Evolutionary conservation across 2,797 vertebrate species (phyloP), one percentile per base, ranked within the genome.

Genomic region (Epinephelus malabaricus): DNA sequence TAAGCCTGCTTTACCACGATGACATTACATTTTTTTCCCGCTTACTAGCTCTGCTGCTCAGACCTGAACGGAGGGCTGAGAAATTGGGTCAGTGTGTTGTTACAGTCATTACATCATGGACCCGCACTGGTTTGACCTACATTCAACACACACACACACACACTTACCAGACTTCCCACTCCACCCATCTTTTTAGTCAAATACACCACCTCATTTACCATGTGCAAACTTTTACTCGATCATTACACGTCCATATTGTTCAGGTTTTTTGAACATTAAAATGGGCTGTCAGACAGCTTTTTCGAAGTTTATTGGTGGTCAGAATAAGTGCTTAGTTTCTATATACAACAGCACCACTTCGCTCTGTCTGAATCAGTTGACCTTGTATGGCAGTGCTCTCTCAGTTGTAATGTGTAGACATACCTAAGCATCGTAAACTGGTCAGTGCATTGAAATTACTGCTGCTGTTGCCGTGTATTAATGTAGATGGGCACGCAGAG

Each of bases 31-130:
- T 63, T 47, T 47, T 69, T 65, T 38, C 61, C 63, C 15, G 0
- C 60, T 21, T 59, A 30, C 18, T 56, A 56, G n/a, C 40, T 47
- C 55, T 66, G 47, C 27, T 67, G 17, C 83, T 79, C 69, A 64
- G 25, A 0, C 27, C 12, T 60, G 21, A 58, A 67, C 43, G 43
- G 43, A 65, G n/a, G 17, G 71, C 17, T 46, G 19, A 10, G 21
- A 74, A 93, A 88, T 2, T 80, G 77, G 86, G 90, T 92, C 88
- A 92, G 66, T 90, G 87, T 87, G 90, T 83, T 80, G 54, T 73
- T 62, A 47, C 69, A 59, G 58, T 73, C 73, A 54, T 89, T 86
- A 85, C 83, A 77, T 83, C 74, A 83, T 79, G 17, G 9, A 40
- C 40, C 27, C 47, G 67, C 66, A 69, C 63, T 75, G 76, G 59